Evolutionary conservation across 2,113 vertebrate species (phyloP).

Genomic region (Sinocyclocheilus rhinocerous): DNA sequence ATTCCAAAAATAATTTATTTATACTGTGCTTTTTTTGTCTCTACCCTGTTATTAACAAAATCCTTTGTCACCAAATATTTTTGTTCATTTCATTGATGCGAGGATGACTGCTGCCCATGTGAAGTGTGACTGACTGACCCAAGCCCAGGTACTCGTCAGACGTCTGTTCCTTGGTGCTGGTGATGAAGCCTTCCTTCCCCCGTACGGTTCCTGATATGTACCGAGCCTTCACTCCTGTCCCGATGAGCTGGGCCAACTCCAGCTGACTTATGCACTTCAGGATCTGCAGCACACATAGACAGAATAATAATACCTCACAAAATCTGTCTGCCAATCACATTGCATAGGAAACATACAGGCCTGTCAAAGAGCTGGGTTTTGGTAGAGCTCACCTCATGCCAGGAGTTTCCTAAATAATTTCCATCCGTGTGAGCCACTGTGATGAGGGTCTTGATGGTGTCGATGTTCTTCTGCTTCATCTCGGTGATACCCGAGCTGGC

Average conservation of each 20-base stretch:
- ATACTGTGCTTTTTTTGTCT: too few relatives aligned
- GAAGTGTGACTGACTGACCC: slow-evolving; percentile 74
- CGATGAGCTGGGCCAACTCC: slow-evolving; percentile 97
- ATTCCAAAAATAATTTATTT: too few relatives aligned
- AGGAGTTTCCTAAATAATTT: slow-evolving; percentile 87
- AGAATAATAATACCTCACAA: neutral
- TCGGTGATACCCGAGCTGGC: slow-evolving; percentile 89
- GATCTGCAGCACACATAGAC: slow-evolving; percentile 78
- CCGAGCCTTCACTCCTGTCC: slow-evolving; percentile 96
- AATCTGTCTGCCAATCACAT: neutral
- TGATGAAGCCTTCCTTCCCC: slow-evolving; percentile 89
- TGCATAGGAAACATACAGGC: neutral
- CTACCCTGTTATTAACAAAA: too few relatives aligned
- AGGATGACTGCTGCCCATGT: neutral
- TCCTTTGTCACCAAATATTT: too few relatives aligned
- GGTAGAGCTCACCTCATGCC: slow-evolving; percentile 79
- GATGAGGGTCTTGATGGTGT: slow-evolving; percentile 89
- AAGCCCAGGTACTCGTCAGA: slow-evolving; percentile 94
- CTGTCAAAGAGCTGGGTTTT: neutral
- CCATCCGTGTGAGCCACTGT: slow-evolving; percentile 87
- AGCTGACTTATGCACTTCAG: slow-evolving; percentile 99
- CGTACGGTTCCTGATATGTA: slow-evolving; percentile 98
- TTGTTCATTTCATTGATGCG: too few relatives aligned
- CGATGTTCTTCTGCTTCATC: slow-evolving; percentile 91
- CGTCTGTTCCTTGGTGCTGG: slow-evolving; percentile 91